These are phyloP conservation scores for Ceyx erithaca DNA, from an alignment of 2,797 vertebrate species.

Conservation along the genomic window DNA sequence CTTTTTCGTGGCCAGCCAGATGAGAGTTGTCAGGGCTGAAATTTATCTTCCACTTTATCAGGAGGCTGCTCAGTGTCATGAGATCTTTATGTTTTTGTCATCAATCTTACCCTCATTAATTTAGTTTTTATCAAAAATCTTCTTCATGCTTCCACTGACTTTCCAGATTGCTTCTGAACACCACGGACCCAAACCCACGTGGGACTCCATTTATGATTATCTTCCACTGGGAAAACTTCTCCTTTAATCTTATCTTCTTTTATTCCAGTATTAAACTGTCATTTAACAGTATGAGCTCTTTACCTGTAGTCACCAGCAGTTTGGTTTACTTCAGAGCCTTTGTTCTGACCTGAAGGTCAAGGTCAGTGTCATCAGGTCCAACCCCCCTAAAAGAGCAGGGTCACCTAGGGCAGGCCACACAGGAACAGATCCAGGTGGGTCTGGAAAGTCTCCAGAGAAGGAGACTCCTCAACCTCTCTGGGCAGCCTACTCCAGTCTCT, in stretches of 20 bases:
- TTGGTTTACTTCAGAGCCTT: conserved; percentile 34
- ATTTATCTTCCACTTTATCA: not conserved
- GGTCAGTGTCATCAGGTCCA: not conserved
- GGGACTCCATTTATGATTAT: not conserved
- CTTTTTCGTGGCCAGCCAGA: not conserved
- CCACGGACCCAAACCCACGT: not conserved
- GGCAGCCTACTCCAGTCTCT: too few relatives aligned
- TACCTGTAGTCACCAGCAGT: not conserved
- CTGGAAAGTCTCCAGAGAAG: too few relatives aligned
- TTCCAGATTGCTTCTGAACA: not conserved
- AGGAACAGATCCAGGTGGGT: too few relatives aligned
- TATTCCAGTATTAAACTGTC: not conserved
- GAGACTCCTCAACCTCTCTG: too few relatives aligned
- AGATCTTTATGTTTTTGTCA: not conserved
- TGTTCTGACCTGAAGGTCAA: not conserved
- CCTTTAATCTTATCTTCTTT: not conserved
- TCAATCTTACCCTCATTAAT: conserved; percentile 2
- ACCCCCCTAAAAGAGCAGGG: too few relatives aligned
- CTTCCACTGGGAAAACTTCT: not conserved
- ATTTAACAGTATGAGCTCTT: not conserved
- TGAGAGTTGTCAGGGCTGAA: conserved; percentile 3
- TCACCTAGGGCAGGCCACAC: too few relatives aligned
- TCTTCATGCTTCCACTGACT: not conserved
- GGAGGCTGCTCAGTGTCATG: not conserved
- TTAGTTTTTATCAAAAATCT: not conserved